These are phyloP conservation scores for Recurvirostra avosetta DNA, from an alignment of 2,113 vertebrate species.

Conservation along the genomic window DNA sequence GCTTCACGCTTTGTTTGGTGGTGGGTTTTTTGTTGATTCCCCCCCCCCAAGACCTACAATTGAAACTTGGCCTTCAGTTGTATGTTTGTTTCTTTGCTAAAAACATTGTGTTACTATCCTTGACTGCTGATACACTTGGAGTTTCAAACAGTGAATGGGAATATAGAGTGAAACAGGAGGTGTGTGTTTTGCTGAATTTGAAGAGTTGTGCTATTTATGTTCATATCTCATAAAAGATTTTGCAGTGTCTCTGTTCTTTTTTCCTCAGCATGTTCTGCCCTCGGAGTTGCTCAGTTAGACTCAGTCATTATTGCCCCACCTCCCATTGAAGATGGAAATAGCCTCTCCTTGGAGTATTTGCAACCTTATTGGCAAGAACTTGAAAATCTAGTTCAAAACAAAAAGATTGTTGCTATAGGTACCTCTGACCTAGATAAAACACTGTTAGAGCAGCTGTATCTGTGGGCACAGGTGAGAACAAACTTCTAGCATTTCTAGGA, in stretches of 20 bases:
- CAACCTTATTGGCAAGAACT: conserved; percentile 92
- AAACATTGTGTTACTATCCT: neutral
- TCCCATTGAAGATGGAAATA: conserved; percentile 78
- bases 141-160: neutral
- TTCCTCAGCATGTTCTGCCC: conserved; percentile 81
- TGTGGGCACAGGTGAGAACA: conserved; percentile 90
- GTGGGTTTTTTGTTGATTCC: neutral
- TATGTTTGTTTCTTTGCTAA: neutral
- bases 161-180: neutral
- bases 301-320: conserved; percentile 93
- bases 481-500: neutral
- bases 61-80: neutral
- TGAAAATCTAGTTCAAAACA: conserved; percentile 85
- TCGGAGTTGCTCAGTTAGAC: conserved; percentile 91
- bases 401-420: conserved; percentile 89
- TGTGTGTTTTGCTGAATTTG: neutral
- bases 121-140: neutral
- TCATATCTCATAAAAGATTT: neutral
- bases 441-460: conserved; percentile 90
- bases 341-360: conserved; percentile 84
- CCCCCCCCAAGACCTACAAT: neutral
- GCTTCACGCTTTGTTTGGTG: neutral
- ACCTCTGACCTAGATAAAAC: conserved; percentile 96
- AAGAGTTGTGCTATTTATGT: neutral
- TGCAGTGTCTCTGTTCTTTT: neutral